A percentile compares a stretch with the other conserved stretches of the same genome.
These are phyloP conservation scores for Salvelinus fontinalis DNA, from an alignment of 2,113 vertebrate species.

Conservation along the genomic window DNA sequence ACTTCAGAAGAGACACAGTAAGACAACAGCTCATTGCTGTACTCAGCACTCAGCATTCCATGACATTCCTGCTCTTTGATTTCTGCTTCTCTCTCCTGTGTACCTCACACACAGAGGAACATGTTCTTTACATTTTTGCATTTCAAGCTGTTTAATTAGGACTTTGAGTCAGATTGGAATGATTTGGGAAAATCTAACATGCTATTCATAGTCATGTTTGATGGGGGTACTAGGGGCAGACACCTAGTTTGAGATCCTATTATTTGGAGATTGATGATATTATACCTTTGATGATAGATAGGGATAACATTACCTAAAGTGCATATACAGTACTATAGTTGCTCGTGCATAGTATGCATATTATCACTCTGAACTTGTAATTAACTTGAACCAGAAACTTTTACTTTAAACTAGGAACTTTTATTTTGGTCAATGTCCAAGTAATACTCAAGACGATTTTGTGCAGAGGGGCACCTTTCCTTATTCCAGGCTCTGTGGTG, in stretches of 20 bases:
- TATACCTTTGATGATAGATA: neutral
- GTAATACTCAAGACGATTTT: no score
- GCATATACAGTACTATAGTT: no score
- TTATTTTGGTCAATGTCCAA: no score
- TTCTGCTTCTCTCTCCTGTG: neutral
- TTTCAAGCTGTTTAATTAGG: neutral
- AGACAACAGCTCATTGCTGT: constrained; percentile 8
- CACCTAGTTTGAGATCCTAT: neutral
- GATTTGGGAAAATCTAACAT: neutral
- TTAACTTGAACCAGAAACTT: no score
- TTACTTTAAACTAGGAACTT: no score
- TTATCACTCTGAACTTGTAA: no score
- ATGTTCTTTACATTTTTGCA: neutral
- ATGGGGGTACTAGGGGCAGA: neutral
- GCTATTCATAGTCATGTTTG: constrained; percentile 4
- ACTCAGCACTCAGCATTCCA: neutral
- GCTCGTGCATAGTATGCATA: no score
- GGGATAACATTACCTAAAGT: neutral
- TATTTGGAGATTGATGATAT: neutral
- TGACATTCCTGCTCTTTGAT: neutral
- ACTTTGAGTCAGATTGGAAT: neutral
- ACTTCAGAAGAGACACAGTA: constrained; percentile 17
- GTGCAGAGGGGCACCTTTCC: no score
- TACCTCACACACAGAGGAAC: neutral
- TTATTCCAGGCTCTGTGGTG: no score